Evolutionary conservation across 1,140 invertebrate genomes (phyloP).

Genomic region (Drosophila arawakana): DNA sequence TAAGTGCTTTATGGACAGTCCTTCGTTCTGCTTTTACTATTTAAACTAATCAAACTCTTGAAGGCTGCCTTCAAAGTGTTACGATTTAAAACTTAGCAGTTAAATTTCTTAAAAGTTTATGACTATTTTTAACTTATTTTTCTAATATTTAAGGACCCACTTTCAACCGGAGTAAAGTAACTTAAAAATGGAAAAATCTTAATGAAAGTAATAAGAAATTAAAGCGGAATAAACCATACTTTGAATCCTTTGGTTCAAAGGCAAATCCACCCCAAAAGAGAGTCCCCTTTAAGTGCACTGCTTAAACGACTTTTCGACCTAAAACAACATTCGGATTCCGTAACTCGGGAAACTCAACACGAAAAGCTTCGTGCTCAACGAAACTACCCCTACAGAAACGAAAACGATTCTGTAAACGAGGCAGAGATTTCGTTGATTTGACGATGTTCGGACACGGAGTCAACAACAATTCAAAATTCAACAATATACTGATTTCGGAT

Average conservation of each 20-base stretch:
- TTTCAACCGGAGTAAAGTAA: background rate
- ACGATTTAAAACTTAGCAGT: background rate
- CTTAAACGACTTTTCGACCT: constrained; percentile 22
- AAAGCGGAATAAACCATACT: background rate
- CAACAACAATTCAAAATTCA: constrained; percentile 54
- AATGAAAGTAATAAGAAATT: background rate
- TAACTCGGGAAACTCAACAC: constrained; percentile 45
- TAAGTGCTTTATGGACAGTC: too few relatives aligned
- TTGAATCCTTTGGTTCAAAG: background rate
- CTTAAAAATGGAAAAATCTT: background rate
- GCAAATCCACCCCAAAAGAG: background rate
- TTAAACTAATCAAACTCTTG: background rate
- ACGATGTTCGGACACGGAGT: constrained; percentile 30
- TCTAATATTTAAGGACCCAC: too few relatives aligned
- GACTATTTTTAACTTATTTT: too few relatives aligned
- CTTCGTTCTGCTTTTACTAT: background rate
- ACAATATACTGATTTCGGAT: constrained; percentile 55
- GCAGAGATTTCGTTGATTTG: constrained; percentile 41
- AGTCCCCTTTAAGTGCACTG: constrained; percentile 5
- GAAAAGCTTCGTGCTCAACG: background rate
- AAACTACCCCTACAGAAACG: background rate
- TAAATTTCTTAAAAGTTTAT: too few relatives aligned
- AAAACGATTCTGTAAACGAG: constrained; percentile 23
- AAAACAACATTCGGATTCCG: constrained; percentile 10
- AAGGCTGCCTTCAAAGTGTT: background rate